phyloP scores from a whole-genome alignment of 2,888 invertebrate genomes.

The Caradrina kadenii region DNA sequence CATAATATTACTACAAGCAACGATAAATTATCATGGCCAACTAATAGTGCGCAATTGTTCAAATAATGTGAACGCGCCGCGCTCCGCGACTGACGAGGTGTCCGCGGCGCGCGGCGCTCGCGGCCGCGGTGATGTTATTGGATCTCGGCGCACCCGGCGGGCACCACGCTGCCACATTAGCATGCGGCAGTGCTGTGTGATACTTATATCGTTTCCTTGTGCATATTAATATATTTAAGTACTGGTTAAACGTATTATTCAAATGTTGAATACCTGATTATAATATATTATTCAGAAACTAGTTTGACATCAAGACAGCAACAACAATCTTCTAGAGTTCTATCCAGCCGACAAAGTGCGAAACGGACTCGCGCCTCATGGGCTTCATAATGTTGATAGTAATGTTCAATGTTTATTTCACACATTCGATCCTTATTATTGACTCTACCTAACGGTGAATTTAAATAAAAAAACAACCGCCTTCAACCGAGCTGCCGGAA shows the following conservation, averaged over 20 bases:
- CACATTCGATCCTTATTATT: too few species aligned
- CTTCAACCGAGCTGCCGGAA: too few species aligned
- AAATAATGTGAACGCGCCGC: neutral
- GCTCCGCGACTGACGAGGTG: neutral
- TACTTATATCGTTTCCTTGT: conserved; percentile 13
- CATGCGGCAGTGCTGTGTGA: conserved; percentile 12
- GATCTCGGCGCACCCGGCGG: neutral
- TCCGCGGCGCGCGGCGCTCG: neutral
- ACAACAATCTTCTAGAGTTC: too few species aligned
- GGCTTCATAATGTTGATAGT: too few species aligned
- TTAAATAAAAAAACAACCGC: too few species aligned
- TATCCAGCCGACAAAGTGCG: too few species aligned
- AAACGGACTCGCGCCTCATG: too few species aligned
- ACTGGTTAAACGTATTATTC: conserved; percentile 14
- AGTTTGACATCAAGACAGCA: conserved; percentile 6
- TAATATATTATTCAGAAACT: conserved; percentile 8
- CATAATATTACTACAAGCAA: too few species aligned
- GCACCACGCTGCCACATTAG: conserved; percentile 19
- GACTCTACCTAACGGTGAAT: too few species aligned
- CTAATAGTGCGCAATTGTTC: too few species aligned
- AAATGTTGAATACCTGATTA: conserved; percentile 20
- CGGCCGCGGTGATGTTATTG: neutral
- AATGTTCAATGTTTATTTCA: too few species aligned
- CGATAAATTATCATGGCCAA: too few species aligned
- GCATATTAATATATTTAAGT: conserved; percentile 8